Conservation (phyloP, 2,888 invertebrate genomes). For the Drosophila infuscata region DNA sequence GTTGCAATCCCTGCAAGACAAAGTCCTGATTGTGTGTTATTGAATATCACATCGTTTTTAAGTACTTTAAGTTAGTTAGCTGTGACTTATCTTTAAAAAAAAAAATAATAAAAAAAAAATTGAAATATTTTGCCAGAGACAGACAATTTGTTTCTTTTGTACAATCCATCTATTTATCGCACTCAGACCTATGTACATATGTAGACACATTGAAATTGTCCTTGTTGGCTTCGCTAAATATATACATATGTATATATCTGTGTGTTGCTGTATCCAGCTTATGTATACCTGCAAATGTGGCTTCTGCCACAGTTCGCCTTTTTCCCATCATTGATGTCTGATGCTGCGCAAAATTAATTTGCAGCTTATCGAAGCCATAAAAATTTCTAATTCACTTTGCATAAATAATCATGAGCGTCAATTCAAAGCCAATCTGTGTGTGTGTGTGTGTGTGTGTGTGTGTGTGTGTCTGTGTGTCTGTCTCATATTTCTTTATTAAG, state of each 20-base stretch:
- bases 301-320: slow-evolving; percentile 8
- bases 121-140: not conserved
- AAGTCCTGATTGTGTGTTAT: not conserved
- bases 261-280: not conserved
- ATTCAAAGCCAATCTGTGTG: slow-evolving; percentile 59
- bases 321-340: slow-evolving; percentile 24
- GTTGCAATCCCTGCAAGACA: not conserved
- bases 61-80: not conserved
- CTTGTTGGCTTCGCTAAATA: slow-evolving; percentile 36
- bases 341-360: slow-evolving; percentile 68
- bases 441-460: slow-evolving; percentile 3
- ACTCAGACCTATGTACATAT: not conserved
- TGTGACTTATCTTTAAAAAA: not conserved
- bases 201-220: slow-evolving; percentile 25
- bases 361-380: slow-evolving; percentile 78
- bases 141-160: not conserved
- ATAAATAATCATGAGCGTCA: slow-evolving; percentile 77
- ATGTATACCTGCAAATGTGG: slow-evolving; percentile 7
- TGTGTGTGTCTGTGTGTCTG: slow-evolving; percentile 13
- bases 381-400: slow-evolving; percentile 77
- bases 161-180: not conserved
- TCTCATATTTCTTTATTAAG: slow-evolving; percentile 24
- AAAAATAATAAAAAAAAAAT: not conserved
- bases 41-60: not conserved
- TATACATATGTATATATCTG: not conserved